These are phyloP conservation scores for Antennarius striatus DNA, from an alignment of 2,113 vertebrate genomes.

Conservation along the genomic window DNA sequence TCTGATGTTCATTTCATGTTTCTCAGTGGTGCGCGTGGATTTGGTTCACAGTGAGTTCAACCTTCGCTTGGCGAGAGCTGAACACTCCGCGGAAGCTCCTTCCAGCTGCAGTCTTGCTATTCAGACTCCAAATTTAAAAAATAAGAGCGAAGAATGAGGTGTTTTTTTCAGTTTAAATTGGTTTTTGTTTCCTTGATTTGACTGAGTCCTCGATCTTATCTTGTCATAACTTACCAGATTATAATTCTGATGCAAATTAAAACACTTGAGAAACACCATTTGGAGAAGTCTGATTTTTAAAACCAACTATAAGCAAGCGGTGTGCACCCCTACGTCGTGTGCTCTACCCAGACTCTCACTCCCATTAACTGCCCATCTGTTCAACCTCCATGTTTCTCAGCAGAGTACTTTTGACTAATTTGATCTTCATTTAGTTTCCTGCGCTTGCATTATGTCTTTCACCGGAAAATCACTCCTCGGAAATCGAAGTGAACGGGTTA, in stretches of 20 bases:
- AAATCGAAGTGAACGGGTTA: constrained; percentile 8
- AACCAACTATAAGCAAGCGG: constrained; percentile 3
- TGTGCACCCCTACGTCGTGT: constrained; percentile 20
- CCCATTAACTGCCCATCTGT: constrained; percentile 64
- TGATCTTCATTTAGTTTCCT: constrained; percentile 47
- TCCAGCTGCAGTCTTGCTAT: background rate
- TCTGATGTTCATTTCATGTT: background rate
- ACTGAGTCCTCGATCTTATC: background rate
- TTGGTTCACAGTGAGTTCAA: constrained; percentile 13
- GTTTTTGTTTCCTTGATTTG: background rate
- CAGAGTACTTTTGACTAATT: constrained; percentile 53
- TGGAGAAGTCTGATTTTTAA: background rate
- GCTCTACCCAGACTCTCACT: constrained; percentile 35
- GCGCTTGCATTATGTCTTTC: constrained; percentile 17
- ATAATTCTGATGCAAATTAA: background rate
- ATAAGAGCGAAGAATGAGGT: too few species aligned
- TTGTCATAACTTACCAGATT: background rate
- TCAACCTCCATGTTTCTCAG: constrained; percentile 48
- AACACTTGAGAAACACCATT: background rate
- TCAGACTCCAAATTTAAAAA: background rate
- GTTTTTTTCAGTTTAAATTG: too few species aligned
- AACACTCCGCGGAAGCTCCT: background rate
- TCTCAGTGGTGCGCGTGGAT: background rate
- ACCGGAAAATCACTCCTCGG: constrained; percentile 25
- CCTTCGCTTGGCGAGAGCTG: background rate